phyloP scores from a whole-genome alignment of 64 coral and sea anemone species.

The Pachyseris speciosa region DNA sequence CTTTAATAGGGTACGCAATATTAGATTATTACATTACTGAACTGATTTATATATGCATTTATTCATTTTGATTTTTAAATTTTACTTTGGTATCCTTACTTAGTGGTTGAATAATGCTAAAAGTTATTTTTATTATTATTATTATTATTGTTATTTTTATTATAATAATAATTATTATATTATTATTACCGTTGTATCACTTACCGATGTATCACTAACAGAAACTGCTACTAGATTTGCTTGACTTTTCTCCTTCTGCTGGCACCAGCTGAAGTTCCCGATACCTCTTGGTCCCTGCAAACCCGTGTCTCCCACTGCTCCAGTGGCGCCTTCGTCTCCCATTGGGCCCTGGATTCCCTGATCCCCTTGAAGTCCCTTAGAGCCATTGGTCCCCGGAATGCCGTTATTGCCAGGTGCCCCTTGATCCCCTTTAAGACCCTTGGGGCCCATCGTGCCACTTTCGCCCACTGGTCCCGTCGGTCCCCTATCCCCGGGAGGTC shows the following conservation, averaged over 20 bases:
- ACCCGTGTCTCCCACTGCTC: background rate
- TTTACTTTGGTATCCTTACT: too few species aligned
- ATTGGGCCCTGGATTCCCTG: background rate
- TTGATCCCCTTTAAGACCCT: background rate
- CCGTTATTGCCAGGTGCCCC: background rate
- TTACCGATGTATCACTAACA: background rate
- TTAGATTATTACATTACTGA: too few species aligned
- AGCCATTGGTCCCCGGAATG: background rate
- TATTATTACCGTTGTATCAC: too few species aligned
- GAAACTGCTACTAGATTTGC: background rate
- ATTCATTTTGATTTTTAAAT: too few species aligned
- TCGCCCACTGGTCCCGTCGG: background rate
- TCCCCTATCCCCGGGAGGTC: constrained; percentile 2
- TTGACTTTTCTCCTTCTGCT: background rate
- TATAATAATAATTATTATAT: too few species aligned
- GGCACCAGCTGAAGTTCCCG: constrained; percentile 39
- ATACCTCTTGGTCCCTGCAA: background rate
- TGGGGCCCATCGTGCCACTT: background rate
- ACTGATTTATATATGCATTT: too few species aligned
- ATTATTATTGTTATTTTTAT: too few species aligned
- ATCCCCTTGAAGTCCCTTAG: background rate
- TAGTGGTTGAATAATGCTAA: too few species aligned
- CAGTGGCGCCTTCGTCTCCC: background rate
- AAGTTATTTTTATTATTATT: too few species aligned
- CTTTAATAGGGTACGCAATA: too few species aligned